A percentile compares a stretch with the other conserved stretches of the same genome.
Conservation (phyloP, 2,888 invertebrate species). For the Pristionchus exspectatus region DNA sequence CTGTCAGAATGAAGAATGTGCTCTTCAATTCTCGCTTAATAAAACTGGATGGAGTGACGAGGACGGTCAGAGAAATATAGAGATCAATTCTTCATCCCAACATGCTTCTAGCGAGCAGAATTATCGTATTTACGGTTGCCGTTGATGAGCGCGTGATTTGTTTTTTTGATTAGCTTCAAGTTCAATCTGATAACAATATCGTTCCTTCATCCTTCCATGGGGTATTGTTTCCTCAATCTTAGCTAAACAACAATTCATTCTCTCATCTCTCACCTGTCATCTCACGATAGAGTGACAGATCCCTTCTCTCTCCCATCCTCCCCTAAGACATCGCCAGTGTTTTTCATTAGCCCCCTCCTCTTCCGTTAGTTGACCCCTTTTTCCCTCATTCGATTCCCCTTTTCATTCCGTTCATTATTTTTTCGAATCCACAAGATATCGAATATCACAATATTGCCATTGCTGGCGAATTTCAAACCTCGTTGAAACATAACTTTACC, state of each 20-base stretch:
- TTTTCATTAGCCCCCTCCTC: slow-evolving; percentile 31
- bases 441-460: too few relatives aligned
- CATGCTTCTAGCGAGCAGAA: too few relatives aligned
- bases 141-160: too few relatives aligned
- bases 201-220: neutral
- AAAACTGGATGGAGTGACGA: too few relatives aligned
- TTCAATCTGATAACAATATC: neutral
- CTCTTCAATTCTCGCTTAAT: too few relatives aligned
- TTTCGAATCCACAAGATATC: too few relatives aligned
- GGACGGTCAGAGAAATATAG: too few relatives aligned
- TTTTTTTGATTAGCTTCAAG: neutral
- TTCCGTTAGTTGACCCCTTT: neutral
- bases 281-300: neutral
- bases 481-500: neutral
- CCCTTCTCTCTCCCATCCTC: neutral
- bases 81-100: too few relatives aligned
- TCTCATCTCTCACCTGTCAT: neutral
- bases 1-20: neutral
- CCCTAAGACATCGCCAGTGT: slow-evolving; percentile 1
- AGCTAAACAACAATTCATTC: too few relatives aligned
- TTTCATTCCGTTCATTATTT: neutral
- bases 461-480: neutral
- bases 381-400: neutral
- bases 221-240: too few relatives aligned
- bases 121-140: too few relatives aligned